These are phyloP conservation scores for Drepanosiphum platanoidis DNA, from an alignment of 2,888 invertebrate genomes.

Conservation along the genomic window DNA sequence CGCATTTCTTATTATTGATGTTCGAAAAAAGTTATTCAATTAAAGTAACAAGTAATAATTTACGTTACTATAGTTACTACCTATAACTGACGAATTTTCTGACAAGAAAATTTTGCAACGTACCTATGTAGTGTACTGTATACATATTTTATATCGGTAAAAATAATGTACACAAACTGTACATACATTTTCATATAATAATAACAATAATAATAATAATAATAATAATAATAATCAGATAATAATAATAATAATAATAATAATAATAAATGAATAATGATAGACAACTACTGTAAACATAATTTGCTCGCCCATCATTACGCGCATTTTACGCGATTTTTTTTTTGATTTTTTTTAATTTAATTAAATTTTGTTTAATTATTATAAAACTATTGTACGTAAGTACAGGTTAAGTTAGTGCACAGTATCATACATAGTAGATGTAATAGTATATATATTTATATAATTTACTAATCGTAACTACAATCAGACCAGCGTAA, in stretches of 20 bases:
- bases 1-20: too few relatives aligned
- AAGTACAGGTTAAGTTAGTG: too few relatives aligned
- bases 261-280: conserved; percentile 50
- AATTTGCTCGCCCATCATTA: conserved; percentile 58
- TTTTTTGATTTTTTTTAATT: background rate
- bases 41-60: too few relatives aligned
- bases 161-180: too few relatives aligned
- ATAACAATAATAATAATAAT: conserved; percentile 12
- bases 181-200: too few relatives aligned
- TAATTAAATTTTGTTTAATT: background rate
- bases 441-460: background rate
- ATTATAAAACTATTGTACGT: background rate
- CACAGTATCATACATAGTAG: too few relatives aligned
- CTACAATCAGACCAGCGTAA: background rate
- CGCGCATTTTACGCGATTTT: conserved; percentile 14
- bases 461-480: background rate
- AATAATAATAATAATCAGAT: background rate
- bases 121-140: too few relatives aligned
- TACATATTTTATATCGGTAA: too few relatives aligned
- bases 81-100: too few relatives aligned
- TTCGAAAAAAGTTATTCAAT: too few relatives aligned
- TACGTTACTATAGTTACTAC: too few relatives aligned
- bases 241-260: conserved; percentile 14
- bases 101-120: too few relatives aligned
- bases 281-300: conserved; percentile 56